Evolutionary conservation across 2,797 vertebrate genomes (phyloP).

Genomic region (Leucoraja ocellata): DNA sequence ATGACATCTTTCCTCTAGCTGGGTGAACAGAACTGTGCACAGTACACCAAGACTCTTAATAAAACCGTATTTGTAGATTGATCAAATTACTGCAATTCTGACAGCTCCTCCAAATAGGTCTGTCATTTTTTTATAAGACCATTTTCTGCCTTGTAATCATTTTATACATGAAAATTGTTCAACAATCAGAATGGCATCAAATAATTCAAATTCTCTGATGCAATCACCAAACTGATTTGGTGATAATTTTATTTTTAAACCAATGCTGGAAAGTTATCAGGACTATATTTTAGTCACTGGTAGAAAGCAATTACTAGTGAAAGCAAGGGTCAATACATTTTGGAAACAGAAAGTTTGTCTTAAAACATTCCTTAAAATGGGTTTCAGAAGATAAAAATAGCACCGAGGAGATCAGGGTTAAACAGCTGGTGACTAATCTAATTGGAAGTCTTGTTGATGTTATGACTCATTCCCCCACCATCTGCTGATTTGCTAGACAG

Average conservation of each 20-base stretch:
- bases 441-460: neutral
- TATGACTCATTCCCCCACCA: neutral
- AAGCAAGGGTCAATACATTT: neutral
- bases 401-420: neutral
- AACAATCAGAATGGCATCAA: neutral
- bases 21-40: too few species aligned
- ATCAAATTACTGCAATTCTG: too few species aligned
- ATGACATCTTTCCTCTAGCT: too few species aligned
- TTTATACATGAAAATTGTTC: neutral
- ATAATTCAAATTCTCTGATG: neutral
- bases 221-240: neutral
- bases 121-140: neutral
- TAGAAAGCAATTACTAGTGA: neutral
- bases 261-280: neutral
- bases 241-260: neutral
- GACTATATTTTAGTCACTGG: neutral
- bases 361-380: neutral
- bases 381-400: neutral
- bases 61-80: neutral
- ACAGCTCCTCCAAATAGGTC: neutral
- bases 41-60: neutral
- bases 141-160: neutral
- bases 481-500: neutral
- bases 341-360: neutral
- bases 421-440: neutral